Evolutionary conservation across 2,888 invertebrate species (phyloP), one percentile per base, ranked within the genome.

Genomic region (Lypha dubia): DNA sequence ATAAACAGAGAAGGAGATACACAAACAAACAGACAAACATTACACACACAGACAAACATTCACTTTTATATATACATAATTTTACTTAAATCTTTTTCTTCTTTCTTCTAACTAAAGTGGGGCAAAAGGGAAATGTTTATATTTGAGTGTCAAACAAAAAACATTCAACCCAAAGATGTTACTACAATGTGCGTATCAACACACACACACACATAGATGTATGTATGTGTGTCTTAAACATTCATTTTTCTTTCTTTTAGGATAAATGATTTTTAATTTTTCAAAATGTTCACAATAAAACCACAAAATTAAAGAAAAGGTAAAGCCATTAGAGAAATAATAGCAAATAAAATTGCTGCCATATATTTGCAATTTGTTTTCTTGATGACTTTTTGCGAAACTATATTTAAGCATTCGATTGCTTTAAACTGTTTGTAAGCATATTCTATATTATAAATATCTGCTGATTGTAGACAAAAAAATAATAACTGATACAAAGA

Each of bases 281-380:
- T 75, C 28, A 28, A 68, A 81, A 70, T 70, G 53, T 65, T 77
- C 35, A 49, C 24, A 84, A 84, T 74, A 77, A 71, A 75, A 73
- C 84, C 80, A 73, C 81, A 81, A 74, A 20, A 41, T 84, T 58
- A 35, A 38, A 38, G 15, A 51, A 58, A 77, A 70, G 22, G 44
- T 74, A 46, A 62, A 32, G 17, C 68, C 71, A 77, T 84, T 81
- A 81, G 62, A 44, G 65, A 58, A 49, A 51, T 41, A 53, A n/a
- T 65, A 20, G 65, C 68, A 44, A 49, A 60, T 60, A 9, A 15
- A 51, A 62, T 38, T 58, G 22, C n/a, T 20, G 13, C 22, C 32
- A 71, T 35, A 79, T 56, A 53, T 32, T 63, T 62, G 17, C 44
- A 44, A 58, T 63, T 63, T 51, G 15, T 49, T 32, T 51, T 13